These are phyloP conservation scores for Atherix ibis DNA, from an alignment of 2,888 invertebrate species.

Conservation along the genomic window DNA sequence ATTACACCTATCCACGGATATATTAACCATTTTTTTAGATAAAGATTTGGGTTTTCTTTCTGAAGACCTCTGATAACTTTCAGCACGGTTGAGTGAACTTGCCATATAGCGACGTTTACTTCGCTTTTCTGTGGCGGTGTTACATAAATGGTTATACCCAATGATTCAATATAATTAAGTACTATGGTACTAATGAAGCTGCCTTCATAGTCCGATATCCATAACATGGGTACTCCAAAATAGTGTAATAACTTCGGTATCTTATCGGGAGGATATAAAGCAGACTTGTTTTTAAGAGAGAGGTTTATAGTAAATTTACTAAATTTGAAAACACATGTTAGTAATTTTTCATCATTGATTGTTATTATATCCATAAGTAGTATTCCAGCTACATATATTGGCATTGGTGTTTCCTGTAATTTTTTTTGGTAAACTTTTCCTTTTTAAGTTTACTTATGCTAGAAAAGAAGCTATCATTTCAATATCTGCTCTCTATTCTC, in stretches of 20 bases:
- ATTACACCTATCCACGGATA: constrained; percentile 1
- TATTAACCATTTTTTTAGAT: background rate
- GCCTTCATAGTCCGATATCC: constrained; percentile 4
- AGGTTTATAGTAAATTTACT: constrained; percentile 6
- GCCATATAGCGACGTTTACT: constrained; percentile 2
- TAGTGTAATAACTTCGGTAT: constrained; percentile 7
- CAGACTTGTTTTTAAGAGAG: constrained; percentile 5
- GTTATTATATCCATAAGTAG: constrained; percentile 5
- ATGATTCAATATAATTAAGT: constrained; percentile 2
- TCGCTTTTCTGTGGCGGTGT: constrained; percentile 5
- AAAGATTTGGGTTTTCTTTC: constrained; percentile 4
- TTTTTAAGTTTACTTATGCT: constrained; percentile 6
- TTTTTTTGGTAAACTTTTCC: constrained; percentile 5
- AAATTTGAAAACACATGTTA: constrained; percentile 4
- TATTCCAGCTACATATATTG: constrained; percentile 4
- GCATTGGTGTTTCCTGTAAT: constrained; percentile 7
- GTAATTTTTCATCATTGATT: constrained; percentile 1
- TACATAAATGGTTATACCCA: constrained; percentile 1
- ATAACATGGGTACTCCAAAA: constrained; percentile 5
- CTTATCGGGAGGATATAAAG: constrained; percentile 6
- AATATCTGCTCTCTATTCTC: background rate
- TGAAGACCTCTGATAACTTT: constrained; percentile 3
- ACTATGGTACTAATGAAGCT: constrained; percentile 5
- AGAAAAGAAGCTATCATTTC: constrained; percentile 4
- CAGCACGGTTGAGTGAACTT: constrained; percentile 5